Conservation (phyloP, 1,140 invertebrate species). For the Cydia splendana region DNA sequence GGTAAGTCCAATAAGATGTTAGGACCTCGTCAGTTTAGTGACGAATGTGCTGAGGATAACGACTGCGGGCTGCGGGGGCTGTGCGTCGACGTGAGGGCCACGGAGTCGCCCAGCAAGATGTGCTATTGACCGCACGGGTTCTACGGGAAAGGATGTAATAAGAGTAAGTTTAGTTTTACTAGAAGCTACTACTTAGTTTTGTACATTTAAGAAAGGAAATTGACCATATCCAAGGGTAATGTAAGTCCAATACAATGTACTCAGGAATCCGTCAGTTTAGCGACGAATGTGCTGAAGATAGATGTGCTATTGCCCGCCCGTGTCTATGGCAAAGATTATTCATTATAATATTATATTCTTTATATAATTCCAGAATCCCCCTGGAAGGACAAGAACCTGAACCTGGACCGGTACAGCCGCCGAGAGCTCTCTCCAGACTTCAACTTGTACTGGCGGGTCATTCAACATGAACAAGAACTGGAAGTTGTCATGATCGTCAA, state of each 20-base stretch:
- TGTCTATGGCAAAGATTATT: slow-evolving; percentile 83
- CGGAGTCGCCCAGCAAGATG: slow-evolving; percentile 88
- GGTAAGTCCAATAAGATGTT: slow-evolving; percentile 91
- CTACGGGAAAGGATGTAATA: slow-evolving; percentile 89
- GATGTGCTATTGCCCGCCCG: slow-evolving; percentile 83
- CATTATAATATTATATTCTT: too few species aligned
- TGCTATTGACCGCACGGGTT: slow-evolving; percentile 95
- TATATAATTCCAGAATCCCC: slow-evolving; percentile 57
- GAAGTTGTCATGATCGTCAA: slow-evolving; percentile 92
- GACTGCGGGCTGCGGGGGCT: slow-evolving; percentile 93
- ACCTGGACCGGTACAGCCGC: slow-evolving; percentile 82
- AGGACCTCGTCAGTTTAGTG: slow-evolving; percentile 91
- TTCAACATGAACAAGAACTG: slow-evolving; percentile 89
- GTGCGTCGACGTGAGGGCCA: slow-evolving; percentile 90
- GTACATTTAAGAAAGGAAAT: too few species aligned
- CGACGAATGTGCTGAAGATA: slow-evolving; percentile 90
- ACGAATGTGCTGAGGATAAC: slow-evolving; percentile 89
- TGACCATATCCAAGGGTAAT: too few species aligned
- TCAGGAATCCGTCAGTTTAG: too few species aligned
- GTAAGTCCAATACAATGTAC: too few species aligned
- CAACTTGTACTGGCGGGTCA: slow-evolving; percentile 89
- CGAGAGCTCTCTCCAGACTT: slow-evolving; percentile 86
- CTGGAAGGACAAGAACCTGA: slow-evolving; percentile 69
- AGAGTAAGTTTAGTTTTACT: slow-evolving; percentile 81
- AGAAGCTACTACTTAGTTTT: too few species aligned